These are phyloP conservation scores for Alentia gelatinosa DNA, from an alignment of 2,888 invertebrate genomes.

Conservation along the genomic window DNA sequence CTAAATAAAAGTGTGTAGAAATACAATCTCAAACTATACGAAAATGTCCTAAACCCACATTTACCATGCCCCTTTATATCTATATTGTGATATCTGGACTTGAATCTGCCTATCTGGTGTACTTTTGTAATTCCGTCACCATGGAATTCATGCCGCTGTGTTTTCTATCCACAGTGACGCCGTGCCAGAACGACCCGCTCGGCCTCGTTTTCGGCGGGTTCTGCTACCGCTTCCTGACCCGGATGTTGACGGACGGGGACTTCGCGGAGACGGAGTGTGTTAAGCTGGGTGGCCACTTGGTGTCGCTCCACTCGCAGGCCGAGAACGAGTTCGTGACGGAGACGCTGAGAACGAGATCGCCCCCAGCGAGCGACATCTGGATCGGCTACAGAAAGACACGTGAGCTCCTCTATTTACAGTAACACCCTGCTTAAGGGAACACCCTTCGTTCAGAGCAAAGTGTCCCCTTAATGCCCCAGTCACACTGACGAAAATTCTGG, in stretches of 20 bases:
- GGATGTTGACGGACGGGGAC: background rate
- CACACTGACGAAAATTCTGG: no score
- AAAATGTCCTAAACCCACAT: no score
- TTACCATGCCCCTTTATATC: no score
- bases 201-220: background rate
- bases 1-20: no score
- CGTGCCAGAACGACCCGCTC: background rate
- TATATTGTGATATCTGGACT: no score
- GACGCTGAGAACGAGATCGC: background rate
- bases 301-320: background rate
- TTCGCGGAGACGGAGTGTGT: background rate
- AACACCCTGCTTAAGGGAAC: no score
- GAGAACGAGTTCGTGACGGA: constrained; percentile 23
- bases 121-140: no score
- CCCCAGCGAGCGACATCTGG: background rate
- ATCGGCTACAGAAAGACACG: background rate
- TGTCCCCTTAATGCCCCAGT: no score
- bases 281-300: background rate
- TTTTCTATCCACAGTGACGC: background rate
- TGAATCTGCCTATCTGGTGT: no score
- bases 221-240: constrained; percentile 18
- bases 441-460: no score
- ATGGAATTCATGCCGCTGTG: background rate
- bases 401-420: no score
- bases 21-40: no score